A percentile compares a stretch with the other conserved stretches of the same genome.
These are phyloP conservation scores for Ochlodes sylvanus DNA, from an alignment of 2,888 invertebrate genomes.

Conservation along the genomic window DNA sequence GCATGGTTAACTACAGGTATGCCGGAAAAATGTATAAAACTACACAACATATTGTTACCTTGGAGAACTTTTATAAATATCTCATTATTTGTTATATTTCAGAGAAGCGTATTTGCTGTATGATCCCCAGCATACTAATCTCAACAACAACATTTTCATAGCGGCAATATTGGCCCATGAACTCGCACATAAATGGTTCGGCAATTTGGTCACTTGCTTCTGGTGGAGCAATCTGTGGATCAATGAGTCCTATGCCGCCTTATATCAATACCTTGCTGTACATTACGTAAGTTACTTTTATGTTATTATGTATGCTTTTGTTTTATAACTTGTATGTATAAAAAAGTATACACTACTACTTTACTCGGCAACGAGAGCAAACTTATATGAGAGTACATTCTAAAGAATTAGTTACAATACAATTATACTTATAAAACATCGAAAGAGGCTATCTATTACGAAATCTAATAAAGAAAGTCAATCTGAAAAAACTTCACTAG, in stretches of 20 bases:
- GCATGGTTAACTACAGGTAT: slow-evolving; percentile 91
- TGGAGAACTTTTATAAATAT: neutral
- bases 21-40: neutral
- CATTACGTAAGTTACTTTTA: slow-evolving; percentile 68
- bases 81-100: slow-evolving; percentile 38
- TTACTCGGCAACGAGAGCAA: too few species aligned
- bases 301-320: too few species aligned
- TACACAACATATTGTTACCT: neutral
- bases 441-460: too few species aligned
- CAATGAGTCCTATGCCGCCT: slow-evolving; percentile 89
- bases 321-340: too few species aligned
- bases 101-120: slow-evolving; percentile 81
- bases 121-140: slow-evolving; percentile 71
- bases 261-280: slow-evolving; percentile 88
- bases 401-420: too few species aligned
- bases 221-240: slow-evolving; percentile 93
- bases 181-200: slow-evolving; percentile 93
- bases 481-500: neutral
- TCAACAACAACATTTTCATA: slow-evolving; percentile 78
- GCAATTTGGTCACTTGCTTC: slow-evolving; percentile 90
- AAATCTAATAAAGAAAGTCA: too few species aligned
- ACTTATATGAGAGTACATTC: too few species aligned
- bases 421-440: too few species aligned
- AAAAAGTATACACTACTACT: too few species aligned
- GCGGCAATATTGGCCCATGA: slow-evolving; percentile 90